Percentiles rank a stretch among this genome's conserved stretches.
These are phyloP conservation scores for Phragmatobia fuliginosa DNA, from an alignment of 2,888 invertebrate genomes.

Conservation along the genomic window DNA sequence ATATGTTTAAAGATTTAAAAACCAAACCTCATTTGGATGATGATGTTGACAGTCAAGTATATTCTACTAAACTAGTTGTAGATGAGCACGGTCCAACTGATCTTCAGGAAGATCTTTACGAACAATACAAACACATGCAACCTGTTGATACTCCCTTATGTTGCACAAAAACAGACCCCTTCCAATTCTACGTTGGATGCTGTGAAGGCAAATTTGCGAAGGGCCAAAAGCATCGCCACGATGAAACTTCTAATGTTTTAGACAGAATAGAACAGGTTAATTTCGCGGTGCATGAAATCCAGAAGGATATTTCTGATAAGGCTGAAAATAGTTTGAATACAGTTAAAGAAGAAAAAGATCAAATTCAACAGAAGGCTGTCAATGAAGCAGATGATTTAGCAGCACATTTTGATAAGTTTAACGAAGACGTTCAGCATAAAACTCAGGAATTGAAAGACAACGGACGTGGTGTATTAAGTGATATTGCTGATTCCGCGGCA, in stretches of 20 bases:
- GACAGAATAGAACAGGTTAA: slow-evolving; percentile 80
- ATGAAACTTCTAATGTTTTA: slow-evolving; percentile 77
- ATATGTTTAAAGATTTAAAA: slow-evolving; percentile 82
- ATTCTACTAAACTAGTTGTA: slow-evolving; percentile 78
- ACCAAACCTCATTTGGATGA: slow-evolving; percentile 73
- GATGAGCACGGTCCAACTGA: slow-evolving; percentile 69
- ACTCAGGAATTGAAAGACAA: slow-evolving; percentile 56
- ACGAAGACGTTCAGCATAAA: slow-evolving; percentile 60
- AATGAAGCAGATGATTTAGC: slow-evolving; percentile 65
- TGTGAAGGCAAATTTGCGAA: slow-evolving; percentile 72
- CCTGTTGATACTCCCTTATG: slow-evolving; percentile 77
- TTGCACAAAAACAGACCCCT: slow-evolving; percentile 70
- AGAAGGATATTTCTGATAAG: slow-evolving; percentile 67
- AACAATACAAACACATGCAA: slow-evolving; percentile 80
- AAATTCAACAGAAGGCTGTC: slow-evolving; percentile 67
- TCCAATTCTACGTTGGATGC: slow-evolving; percentile 74
- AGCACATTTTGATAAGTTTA: slow-evolving; percentile 61
- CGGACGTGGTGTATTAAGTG: slow-evolving; percentile 60
- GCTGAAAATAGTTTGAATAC: slow-evolving; percentile 65
- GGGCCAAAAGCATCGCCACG: slow-evolving; percentile 76
- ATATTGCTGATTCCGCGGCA: slow-evolving; percentile 60
- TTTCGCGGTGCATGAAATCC: slow-evolving; percentile 75
- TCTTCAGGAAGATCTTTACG: slow-evolving; percentile 71
- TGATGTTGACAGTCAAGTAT: slow-evolving; percentile 70
- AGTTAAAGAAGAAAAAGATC: slow-evolving; percentile 72